These are phyloP conservation scores for Petrocephalus schoutedeni DNA, from an alignment of 2,797 vertebrate species.

Conservation along the genomic window DNA sequence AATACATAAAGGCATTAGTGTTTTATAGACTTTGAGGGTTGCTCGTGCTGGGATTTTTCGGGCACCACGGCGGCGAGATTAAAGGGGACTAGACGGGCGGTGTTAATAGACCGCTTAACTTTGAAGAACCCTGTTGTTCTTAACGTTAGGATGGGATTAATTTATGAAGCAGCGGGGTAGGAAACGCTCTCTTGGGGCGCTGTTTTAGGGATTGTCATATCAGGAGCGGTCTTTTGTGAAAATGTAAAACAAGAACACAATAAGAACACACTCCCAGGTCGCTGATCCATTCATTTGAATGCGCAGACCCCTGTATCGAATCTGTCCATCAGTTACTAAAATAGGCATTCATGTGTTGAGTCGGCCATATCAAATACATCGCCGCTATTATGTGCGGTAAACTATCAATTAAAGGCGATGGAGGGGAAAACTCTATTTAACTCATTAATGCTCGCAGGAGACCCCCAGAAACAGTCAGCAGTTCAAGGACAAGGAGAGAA, in stretches of 20 bases:
- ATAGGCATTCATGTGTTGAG: neutral
- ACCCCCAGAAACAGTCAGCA: neutral
- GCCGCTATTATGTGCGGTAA: neutral
- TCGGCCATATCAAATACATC: slow-evolving; percentile 6
- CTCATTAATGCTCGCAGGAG: neutral
- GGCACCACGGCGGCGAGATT: slow-evolving; percentile 26
- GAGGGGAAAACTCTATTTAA: neutral
- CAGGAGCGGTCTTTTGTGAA: slow-evolving; percentile 24
- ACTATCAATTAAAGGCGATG: neutral
- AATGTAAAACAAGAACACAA: slow-evolving; percentile 35
- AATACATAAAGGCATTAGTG: slow-evolving; percentile 30
- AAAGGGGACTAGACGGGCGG: slow-evolving; percentile 23
- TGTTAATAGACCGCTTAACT: slow-evolving; percentile 26
- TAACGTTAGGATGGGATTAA: slow-evolving; percentile 21
- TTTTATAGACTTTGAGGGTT: slow-evolving; percentile 26
- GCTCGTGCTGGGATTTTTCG: slow-evolving; percentile 17
- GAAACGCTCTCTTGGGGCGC: slow-evolving; percentile 12
- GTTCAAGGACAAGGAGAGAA: neutral
- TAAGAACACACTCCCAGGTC: slow-evolving; percentile 5
- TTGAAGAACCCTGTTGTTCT: slow-evolving; percentile 28
- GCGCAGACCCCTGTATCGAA: neutral
- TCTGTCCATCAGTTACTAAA: slow-evolving; percentile 18
- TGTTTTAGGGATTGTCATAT: slow-evolving; percentile 28
- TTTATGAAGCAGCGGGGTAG: slow-evolving; percentile 20
- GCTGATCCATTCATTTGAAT: slow-evolving; percentile 18